Conservation (phyloP, 2,113 vertebrate species). For the Brachirus orientalis region DNA sequence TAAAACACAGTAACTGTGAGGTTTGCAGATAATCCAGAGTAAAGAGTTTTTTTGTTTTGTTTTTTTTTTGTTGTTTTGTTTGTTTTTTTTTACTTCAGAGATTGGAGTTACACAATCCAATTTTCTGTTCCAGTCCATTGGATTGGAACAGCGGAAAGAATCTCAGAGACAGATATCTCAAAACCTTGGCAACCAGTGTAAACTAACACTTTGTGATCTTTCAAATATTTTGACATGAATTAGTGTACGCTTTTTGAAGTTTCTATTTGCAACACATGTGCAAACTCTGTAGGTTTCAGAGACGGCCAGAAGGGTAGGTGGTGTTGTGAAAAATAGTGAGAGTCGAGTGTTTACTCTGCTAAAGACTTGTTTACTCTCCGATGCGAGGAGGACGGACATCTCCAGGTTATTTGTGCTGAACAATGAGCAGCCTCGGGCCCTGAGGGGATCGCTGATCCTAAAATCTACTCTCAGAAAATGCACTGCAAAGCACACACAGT, state of each 20-base stretch:
- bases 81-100: background rate
- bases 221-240: background rate
- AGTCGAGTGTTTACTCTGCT: slow-evolving; percentile 41
- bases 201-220: background rate
- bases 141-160: background rate
- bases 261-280: background rate
- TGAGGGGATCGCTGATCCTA: slow-evolving; percentile 52
- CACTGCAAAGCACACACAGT: slow-evolving; percentile 52
- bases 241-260: background rate
- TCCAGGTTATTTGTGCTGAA: slow-evolving; percentile 56
- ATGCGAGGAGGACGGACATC: slow-evolving; percentile 55
- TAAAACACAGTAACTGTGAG: too few species aligned
- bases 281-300: slow-evolving; percentile 1
- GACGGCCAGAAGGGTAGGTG: background rate
- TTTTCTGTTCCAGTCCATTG: too few species aligned
- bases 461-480: slow-evolving; percentile 60
- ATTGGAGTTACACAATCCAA: background rate
- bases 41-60: too few species aligned
- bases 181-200: background rate
- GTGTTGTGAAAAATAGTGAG: background rate
- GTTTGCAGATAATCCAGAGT: too few species aligned
- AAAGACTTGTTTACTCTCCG: slow-evolving; percentile 52
- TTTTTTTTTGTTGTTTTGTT: too few species aligned
- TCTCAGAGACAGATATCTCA: background rate
- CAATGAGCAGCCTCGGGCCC: slow-evolving; percentile 54